Evolutionary conservation across 2,797 vertebrate species (phyloP).

Genomic region (Xenops minutus): DNA sequence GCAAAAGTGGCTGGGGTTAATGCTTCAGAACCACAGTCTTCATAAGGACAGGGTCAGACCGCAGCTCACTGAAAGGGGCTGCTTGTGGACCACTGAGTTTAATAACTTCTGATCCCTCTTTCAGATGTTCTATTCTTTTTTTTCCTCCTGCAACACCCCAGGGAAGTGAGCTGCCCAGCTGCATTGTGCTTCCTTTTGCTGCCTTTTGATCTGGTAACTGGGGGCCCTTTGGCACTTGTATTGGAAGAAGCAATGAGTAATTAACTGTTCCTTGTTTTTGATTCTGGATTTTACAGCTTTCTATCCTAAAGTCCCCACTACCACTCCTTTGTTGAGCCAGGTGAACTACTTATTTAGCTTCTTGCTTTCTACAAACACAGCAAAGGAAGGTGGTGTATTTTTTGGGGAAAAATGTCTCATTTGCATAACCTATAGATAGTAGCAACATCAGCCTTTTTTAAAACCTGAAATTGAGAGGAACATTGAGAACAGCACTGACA

Average conservation of each 20-base stretch:
- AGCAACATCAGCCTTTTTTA: neutral
- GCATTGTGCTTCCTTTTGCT: neutral
- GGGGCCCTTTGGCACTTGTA: neutral
- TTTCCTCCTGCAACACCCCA: neutral
- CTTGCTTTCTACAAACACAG: neutral
- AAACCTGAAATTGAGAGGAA: neutral
- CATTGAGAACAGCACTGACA: neutral
- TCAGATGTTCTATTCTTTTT: neutral
- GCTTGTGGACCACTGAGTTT: neutral
- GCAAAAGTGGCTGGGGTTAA: neutral
- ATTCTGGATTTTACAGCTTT: neutral
- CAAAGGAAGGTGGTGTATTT: neutral
- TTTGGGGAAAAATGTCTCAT: neutral
- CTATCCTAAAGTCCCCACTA: neutral
- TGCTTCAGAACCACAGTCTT: neutral
- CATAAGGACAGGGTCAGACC: neutral
- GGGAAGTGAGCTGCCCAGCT: neutral
- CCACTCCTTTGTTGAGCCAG: neutral
- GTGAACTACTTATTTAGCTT: neutral
- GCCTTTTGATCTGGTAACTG: neutral
- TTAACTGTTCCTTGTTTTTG: neutral
- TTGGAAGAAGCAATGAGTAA: neutral
- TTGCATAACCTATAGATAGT: slow-evolving; percentile 7
- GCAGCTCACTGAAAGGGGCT: neutral
- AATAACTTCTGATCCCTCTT: neutral